Evolutionary conservation across 2,888 invertebrate species (phyloP), one percentile per base, ranked within the genome.

Genomic region (Mythimna lalbum): DNA sequence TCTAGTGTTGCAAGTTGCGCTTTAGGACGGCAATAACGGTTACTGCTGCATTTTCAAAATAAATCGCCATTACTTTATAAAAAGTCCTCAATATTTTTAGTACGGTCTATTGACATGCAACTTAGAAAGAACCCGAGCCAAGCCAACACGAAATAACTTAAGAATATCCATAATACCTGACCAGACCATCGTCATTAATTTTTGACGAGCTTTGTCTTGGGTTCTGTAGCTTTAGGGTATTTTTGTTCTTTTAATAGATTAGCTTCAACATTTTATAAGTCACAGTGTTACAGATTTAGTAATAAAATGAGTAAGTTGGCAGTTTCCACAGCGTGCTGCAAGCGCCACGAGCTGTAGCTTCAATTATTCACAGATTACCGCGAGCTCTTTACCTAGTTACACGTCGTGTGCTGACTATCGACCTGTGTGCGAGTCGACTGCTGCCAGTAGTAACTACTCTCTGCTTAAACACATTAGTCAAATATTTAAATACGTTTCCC

Each of bases 351-450:
- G 21, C 27, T 19, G 47, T 47, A 33, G 23, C 53, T 19, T 49
- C 17, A 63, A 56, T 64, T 73, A 56, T 64, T 71, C 73, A 56
- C 55, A 73, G 73, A 71, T 63, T 56, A 73, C 62, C 43, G 55
- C 49, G 31, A 73, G 49, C 71, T 71, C 55, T 55, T 17, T 31
- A 31, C 55, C 63, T 71, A 71, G 55, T 49, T 56, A n/a, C 72
- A 23, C 27, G 27, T 31, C 31, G n/a, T n/a, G 65, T 39, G 39
- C 39, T 39, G 39, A 12, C 39, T 12, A 39, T 12, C 14, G 36
- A 36, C 9, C 36, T 14, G 39, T 14, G 39, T 19, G 36, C 5
- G 27, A 33, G 23, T 14, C 7, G 17, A 53, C 4, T 23, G 3
- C 10, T 33, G 7, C 19, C 17, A 4, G 7, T 17, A 31, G 19